Conservation (phyloP, 2,888 invertebrate genomes). For the Bursaphelenchus okinawaensis region DNA sequence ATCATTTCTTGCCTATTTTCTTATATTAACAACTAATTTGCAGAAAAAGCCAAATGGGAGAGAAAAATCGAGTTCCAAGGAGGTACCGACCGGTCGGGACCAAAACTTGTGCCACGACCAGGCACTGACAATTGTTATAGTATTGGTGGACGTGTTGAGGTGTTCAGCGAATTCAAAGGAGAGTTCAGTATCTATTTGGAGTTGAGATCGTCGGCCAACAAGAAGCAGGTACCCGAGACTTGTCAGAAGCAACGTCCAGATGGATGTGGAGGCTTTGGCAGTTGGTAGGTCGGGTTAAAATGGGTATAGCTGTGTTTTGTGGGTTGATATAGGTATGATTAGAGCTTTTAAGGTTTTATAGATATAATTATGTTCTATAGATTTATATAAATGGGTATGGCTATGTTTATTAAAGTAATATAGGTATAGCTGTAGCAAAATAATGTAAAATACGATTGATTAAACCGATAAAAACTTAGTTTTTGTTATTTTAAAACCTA, state of each 20-base stretch:
- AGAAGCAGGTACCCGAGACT: constrained; percentile 50
- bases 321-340: no score
- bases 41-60: constrained; percentile 47
- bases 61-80: constrained; percentile 53
- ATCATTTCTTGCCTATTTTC: background rate
- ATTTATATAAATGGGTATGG: background rate
- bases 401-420: no score
- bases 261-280: constrained; percentile 55
- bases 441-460: no score
- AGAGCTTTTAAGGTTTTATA: no score
- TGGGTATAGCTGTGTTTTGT: background rate
- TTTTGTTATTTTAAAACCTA: no score
- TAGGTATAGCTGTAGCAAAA: no score
- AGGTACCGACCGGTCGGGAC: constrained; percentile 47
- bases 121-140: constrained; percentile 29
- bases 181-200: constrained; percentile 56
- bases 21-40: constrained; percentile 10
- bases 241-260: constrained; percentile 46
- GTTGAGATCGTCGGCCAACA: constrained; percentile 49
- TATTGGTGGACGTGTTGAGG: constrained; percentile 52
- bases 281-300: constrained; percentile 35
- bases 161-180: constrained; percentile 51
- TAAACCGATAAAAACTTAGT: no score
- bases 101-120: constrained; percentile 33
- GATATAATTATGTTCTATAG: constrained; percentile 5